These are phyloP conservation scores for Drosophila athabasca DNA, from an alignment of 1,140 invertebrate species.

Conservation along the genomic window DNA sequence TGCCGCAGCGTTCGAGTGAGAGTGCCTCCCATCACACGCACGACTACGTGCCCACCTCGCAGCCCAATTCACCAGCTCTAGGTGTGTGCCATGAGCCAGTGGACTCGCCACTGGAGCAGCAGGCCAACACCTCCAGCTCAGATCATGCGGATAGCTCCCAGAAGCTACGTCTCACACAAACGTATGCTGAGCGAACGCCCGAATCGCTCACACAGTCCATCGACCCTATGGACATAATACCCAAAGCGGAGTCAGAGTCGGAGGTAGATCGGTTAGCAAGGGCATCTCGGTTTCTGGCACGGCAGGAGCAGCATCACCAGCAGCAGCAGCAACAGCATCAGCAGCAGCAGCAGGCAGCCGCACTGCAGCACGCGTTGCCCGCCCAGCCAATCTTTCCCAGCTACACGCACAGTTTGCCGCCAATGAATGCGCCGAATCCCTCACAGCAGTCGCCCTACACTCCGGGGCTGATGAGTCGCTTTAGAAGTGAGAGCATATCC, in stretches of 20 bases:
- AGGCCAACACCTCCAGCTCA: constrained; percentile 61
- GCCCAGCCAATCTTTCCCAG: constrained; percentile 64
- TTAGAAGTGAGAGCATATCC: constrained; percentile 62
- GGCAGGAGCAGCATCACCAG: constrained; percentile 62
- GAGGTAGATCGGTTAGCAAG: constrained; percentile 60
- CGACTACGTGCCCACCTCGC: constrained; percentile 60
- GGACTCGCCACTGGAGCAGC: constrained; percentile 65
- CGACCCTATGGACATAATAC: constrained; percentile 77
- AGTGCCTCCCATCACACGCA: constrained; percentile 62
- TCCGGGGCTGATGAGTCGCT: constrained; percentile 75
- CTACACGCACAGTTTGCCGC: constrained; percentile 63
- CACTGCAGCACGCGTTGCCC: constrained; percentile 57
- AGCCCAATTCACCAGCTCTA: constrained; percentile 61
- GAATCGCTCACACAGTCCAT: constrained; percentile 74
- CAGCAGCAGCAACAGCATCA: constrained; percentile 52
- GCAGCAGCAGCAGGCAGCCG: constrained; percentile 48
- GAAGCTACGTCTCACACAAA: constrained; percentile 59
- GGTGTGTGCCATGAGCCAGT: constrained; percentile 55
- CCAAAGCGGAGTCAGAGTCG: constrained; percentile 71
- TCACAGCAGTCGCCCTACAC: constrained; percentile 67
- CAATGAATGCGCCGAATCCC: constrained; percentile 59
- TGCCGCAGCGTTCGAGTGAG: constrained; percentile 71
- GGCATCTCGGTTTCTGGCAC: constrained; percentile 56
- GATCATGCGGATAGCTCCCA: constrained; percentile 58
- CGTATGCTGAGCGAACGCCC: constrained; percentile 60